Conservation (phyloP, 2,797 vertebrate species). For the Halcyon smyrnensis region DNA sequence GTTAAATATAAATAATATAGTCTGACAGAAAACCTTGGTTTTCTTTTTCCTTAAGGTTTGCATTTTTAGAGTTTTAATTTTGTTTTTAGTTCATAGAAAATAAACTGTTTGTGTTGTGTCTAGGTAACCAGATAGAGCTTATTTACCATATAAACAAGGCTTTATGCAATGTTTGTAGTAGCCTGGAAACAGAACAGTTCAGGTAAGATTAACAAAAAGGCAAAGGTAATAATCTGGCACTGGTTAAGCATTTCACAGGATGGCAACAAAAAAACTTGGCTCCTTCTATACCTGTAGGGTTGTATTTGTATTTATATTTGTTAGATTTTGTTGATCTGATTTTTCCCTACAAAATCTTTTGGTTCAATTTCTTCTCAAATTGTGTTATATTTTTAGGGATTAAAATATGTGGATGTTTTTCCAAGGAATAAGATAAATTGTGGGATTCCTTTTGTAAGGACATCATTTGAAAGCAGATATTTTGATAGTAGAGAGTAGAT, state of each 20-base stretch:
- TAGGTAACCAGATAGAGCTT: background rate
- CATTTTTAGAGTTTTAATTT: background rate
- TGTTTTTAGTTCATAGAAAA: background rate
- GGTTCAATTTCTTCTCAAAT: background rate
- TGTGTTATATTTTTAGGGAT: background rate
- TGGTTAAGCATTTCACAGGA: constrained; percentile 1
- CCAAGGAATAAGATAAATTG: background rate
- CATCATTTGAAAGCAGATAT: background rate
- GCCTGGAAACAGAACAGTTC: background rate
- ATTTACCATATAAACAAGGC: background rate
- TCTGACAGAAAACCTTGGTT: background rate
- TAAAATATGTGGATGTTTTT: background rate
- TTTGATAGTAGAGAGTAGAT: background rate
- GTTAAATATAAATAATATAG: background rate
- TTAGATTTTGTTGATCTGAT: background rate
- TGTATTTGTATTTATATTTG: background rate
- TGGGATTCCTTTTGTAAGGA: background rate
- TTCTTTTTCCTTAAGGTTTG: background rate
- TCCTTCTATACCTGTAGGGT: background rate
- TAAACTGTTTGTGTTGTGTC: background rate
- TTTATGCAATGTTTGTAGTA: background rate
- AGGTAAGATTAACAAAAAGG: constrained; percentile 16
- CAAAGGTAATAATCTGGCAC: background rate
- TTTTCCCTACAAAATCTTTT: background rate
- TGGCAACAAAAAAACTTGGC: background rate